Conservation (phyloP, 2,797 vertebrate species). For the Picus viridis region DNA sequence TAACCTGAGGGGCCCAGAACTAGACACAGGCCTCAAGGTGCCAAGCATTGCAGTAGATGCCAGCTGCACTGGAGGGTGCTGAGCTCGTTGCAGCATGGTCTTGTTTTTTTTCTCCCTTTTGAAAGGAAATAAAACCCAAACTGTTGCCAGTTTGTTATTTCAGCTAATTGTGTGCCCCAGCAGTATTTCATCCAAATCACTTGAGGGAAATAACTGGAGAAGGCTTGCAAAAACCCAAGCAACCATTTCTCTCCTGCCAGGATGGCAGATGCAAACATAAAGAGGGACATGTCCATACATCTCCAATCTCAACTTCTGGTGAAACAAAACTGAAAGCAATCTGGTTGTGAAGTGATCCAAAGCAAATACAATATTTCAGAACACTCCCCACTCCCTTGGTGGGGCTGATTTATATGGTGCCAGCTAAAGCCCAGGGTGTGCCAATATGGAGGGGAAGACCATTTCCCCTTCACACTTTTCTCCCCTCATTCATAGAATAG, state of each 20-base stretch:
- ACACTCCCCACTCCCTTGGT: constrained; percentile 9
- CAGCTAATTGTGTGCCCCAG: constrained; percentile 59
- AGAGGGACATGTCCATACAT: constrained; percentile 52
- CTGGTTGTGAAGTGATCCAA: constrained; percentile 71
- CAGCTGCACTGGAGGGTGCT: neutral
- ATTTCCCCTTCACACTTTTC: constrained; percentile 49
- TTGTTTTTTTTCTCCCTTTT: neutral
- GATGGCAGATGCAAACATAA: constrained; percentile 60
- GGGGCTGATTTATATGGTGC: constrained; percentile 46
- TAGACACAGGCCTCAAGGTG: too few species aligned
- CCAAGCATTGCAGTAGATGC: neutral
- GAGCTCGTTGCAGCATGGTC: neutral
- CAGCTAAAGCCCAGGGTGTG: constrained; percentile 23
- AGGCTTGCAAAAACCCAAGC: constrained; percentile 43
- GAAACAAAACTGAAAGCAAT: constrained; percentile 72
- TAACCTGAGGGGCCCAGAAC: too few species aligned
- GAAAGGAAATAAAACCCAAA: constrained; percentile 34
- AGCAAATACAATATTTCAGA: constrained; percentile 69
- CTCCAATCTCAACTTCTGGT: constrained; percentile 53
- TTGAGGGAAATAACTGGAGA: constrained; percentile 54
- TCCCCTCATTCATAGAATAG: neutral
- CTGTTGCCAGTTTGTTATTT: constrained; percentile 50
- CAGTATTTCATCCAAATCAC: constrained; percentile 49
- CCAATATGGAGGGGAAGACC: constrained; percentile 15
- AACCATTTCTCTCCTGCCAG: constrained; percentile 54